Conservation (phyloP, 2,113 vertebrate genomes). For the Psittacula cyanocephala region DNA sequence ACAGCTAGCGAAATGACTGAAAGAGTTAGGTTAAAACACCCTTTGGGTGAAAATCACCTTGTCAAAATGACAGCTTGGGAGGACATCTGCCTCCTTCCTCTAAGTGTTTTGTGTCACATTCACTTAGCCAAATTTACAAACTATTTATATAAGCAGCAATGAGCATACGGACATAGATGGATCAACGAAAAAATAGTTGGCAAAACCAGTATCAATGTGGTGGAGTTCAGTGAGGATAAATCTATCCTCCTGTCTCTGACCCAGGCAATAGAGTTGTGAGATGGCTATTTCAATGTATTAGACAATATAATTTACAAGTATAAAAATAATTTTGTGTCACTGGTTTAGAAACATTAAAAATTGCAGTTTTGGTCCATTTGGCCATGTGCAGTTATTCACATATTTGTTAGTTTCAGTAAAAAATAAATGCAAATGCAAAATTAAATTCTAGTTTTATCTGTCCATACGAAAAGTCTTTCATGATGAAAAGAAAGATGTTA, state of each 20-base stretch:
- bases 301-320: neutral
- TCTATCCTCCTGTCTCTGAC: neutral
- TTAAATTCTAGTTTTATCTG: neutral
- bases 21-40: conserved; percentile 16
- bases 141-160: conserved; percentile 28
- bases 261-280: neutral
- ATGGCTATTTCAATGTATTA: neutral
- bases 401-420: neutral
- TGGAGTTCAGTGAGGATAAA: neutral
- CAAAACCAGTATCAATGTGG: neutral
- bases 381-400: neutral
- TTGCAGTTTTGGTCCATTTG: neutral
- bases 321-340: neutral
- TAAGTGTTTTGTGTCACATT: conserved; percentile 56
- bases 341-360: neutral
- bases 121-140: conserved; percentile 32
- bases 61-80: conserved; percentile 66
- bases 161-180: neutral
- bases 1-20: neutral
- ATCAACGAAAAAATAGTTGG: neutral
- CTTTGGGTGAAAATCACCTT: conserved; percentile 67
- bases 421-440: neutral
- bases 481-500: neutral
- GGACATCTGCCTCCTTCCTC: conserved; percentile 56
- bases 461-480: neutral